These are phyloP conservation scores for Pecten maximus DNA, from an alignment of 2,888 invertebrate species.

Conservation along the genomic window DNA sequence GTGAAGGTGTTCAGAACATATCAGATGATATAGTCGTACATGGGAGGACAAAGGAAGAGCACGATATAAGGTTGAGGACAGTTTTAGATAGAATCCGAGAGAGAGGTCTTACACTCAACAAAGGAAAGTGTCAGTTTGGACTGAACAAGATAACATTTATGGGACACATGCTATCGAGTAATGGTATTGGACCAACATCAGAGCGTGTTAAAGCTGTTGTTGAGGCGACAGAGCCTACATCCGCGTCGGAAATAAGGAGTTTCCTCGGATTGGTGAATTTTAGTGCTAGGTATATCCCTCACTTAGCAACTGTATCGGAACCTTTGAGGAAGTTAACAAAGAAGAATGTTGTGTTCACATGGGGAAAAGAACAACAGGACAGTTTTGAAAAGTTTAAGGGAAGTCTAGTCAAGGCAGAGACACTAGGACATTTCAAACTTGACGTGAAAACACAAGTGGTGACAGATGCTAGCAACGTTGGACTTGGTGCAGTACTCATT, in stretches of 20 bases:
- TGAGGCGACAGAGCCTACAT: not conserved
- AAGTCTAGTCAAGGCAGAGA: not conserved
- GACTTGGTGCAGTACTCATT: constrained; percentile 56
- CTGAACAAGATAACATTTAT: constrained; percentile 51
- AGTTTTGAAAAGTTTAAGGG: constrained; percentile 37
- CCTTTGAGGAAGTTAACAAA: constrained; percentile 36
- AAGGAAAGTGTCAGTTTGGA: constrained; percentile 57
- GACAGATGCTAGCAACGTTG: constrained; percentile 56
- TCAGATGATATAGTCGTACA: constrained; percentile 56
- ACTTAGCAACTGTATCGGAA: constrained; percentile 14
- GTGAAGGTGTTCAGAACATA: constrained; percentile 53
- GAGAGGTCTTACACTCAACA: constrained; percentile 57
- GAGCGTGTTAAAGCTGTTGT: not conserved
- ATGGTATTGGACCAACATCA: not conserved
- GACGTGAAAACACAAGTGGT: constrained; percentile 43
- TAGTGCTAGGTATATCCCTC: constrained; percentile 28
- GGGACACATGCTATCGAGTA: constrained; percentile 48
- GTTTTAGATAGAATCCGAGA: constrained; percentile 37
- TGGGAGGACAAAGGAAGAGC: constrained; percentile 51
- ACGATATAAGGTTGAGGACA: constrained; percentile 40
- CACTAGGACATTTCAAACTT: constrained; percentile 45
- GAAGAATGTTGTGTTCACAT: constrained; percentile 33
- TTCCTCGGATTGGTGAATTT: constrained; percentile 55
- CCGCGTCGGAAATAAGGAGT: not conserved
- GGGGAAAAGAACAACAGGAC: constrained; percentile 39